These are phyloP conservation scores for Eumacrocentrus americanus DNA, from an alignment of 2,888 invertebrate genomes.

Conservation along the genomic window DNA sequence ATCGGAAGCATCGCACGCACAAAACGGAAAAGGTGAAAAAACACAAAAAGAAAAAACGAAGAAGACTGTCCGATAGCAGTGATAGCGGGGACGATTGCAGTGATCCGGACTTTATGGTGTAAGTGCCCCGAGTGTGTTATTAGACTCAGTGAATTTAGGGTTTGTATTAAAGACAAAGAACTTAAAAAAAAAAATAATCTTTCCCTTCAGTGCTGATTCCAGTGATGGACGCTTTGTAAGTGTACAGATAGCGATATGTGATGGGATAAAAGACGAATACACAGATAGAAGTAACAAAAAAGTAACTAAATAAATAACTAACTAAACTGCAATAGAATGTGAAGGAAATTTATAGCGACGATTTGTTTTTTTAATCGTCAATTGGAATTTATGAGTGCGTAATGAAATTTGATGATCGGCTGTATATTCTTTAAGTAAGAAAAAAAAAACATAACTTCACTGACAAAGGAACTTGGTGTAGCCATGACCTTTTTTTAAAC, in stretches of 20 bases:
- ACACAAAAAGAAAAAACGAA: constrained; percentile 59
- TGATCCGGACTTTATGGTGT: constrained; percentile 65
- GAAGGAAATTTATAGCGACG: too few relatives aligned
- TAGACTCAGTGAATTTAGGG: constrained; percentile 1
- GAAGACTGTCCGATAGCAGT: constrained; percentile 59
- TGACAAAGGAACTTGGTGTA: constrained; percentile 44
- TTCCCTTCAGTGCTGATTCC: constrained; percentile 37
- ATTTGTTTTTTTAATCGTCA: too few relatives aligned
- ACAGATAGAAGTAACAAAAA: not conserved
- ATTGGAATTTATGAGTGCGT: constrained; percentile 12
- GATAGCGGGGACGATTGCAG: constrained; percentile 73
- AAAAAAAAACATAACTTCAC: constrained; percentile 35
- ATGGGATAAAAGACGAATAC: not conserved
- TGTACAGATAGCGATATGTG: constrained; percentile 23
- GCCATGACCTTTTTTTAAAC: constrained; percentile 26
- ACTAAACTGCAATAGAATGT: constrained; percentile 26
- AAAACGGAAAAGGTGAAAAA: constrained; percentile 58
- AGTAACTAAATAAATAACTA: constrained; percentile 3
- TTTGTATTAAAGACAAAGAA: constrained; percentile 10
- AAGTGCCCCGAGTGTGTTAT: constrained; percentile 42
- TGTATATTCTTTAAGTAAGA: constrained; percentile 22
- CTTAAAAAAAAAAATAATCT: constrained; percentile 18
- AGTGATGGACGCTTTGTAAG: constrained; percentile 44
- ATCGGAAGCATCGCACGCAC: constrained; percentile 57
- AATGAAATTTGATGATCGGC: constrained; percentile 26